phyloP scores from a whole-genome alignment of 2,113 vertebrate genomes.

The Pipra filicauda region DNA sequence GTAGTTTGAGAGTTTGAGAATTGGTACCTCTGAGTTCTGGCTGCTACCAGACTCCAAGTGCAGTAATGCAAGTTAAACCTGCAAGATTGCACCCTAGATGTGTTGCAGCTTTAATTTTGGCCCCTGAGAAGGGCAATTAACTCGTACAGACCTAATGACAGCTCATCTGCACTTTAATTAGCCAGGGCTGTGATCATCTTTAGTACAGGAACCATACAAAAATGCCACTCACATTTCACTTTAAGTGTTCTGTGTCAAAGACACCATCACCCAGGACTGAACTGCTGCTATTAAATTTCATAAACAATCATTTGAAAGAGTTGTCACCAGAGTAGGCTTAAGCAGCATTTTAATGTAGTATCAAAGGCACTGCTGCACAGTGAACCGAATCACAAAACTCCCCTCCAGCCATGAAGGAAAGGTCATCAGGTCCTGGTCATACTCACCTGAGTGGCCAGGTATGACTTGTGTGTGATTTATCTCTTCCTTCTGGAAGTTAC shows the following conservation, averaged over 20 bases:
- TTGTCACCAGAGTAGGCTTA: background rate
- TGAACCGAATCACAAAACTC: background rate
- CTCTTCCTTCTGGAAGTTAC: background rate
- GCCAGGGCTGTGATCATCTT: background rate
- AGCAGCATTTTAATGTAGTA: background rate
- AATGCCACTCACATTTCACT: background rate
- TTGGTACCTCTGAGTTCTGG: background rate
- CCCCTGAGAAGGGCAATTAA: background rate
- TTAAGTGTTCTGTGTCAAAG: constrained; percentile 1
- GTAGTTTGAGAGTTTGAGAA: background rate
- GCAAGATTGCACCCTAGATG: background rate
- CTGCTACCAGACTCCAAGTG: background rate
- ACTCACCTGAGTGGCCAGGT: background rate
- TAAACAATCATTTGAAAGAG: background rate
- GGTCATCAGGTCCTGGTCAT: background rate
- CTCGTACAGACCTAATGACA: background rate
- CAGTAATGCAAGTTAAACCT: background rate
- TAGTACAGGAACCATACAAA: background rate
- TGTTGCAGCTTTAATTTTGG: background rate
- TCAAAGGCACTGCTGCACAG: background rate
- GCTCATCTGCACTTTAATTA: constrained; percentile 19
- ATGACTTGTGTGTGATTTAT: background rate
- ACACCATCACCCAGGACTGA: background rate
- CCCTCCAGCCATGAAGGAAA: background rate
- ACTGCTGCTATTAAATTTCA: background rate